Conservation (phyloP, 2,888 invertebrate genomes). For the Athalia cordata region DNA sequence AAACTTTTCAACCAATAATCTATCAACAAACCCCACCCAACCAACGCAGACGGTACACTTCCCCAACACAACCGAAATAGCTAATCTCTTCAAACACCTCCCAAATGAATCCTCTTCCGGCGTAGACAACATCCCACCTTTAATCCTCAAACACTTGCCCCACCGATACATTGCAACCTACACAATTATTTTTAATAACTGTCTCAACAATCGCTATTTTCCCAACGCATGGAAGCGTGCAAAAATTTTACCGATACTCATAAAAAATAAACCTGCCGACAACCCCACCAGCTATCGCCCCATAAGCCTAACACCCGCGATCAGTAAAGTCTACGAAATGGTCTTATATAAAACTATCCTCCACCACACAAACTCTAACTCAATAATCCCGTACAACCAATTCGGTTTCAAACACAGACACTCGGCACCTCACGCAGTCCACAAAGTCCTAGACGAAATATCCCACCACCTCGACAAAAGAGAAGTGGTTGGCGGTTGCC, state of each 20-base stretch:
- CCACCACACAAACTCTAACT: background rate
- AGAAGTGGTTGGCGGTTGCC: conserved; percentile 36
- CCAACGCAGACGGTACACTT: conserved; percentile 29
- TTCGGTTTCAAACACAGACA: conserved; percentile 48
- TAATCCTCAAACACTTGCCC: conserved; percentile 49
- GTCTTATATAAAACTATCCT: conserved; percentile 37
- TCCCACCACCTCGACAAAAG: background rate
- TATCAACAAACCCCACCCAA: conserved; percentile 27
- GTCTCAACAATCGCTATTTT: conserved; percentile 46
- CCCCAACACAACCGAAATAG: background rate
- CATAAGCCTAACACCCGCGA: conserved; percentile 46
- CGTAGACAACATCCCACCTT: conserved; percentile 48
- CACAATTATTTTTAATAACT: conserved; percentile 48
- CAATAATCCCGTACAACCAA: conserved; percentile 45
- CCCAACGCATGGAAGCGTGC: conserved; percentile 47
- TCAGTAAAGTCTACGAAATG: conserved; percentile 47
- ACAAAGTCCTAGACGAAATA: conserved; percentile 44
- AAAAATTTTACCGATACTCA: conserved; percentile 42
- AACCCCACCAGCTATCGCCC: conserved; percentile 48
- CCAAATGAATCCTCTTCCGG: conserved; percentile 51
- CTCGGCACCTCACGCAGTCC: conserved; percentile 46
- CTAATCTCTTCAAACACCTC: conserved; percentile 31
- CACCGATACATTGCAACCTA: conserved; percentile 13
- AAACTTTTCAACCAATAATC: background rate
- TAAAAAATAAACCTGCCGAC: conserved; percentile 27